These are phyloP conservation scores for Nemoura dubitans DNA, from an alignment of 2,888 invertebrate genomes.

Conservation along the genomic window DNA sequence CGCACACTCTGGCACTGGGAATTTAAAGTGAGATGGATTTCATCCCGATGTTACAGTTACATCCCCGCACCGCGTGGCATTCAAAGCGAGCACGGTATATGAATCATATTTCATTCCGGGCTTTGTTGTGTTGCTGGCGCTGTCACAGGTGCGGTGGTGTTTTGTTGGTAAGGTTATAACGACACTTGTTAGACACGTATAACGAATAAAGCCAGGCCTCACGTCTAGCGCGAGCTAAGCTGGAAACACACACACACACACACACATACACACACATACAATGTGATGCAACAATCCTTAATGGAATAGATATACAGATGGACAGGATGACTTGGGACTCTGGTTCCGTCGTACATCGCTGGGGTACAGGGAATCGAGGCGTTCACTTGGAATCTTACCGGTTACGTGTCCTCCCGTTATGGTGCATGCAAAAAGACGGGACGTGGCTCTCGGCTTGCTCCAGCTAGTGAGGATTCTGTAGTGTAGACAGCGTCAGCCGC, in stretches of 20 bases:
- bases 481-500: not conserved
- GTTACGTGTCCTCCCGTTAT: not conserved
- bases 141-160: constrained; percentile 31
- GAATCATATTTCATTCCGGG: constrained; percentile 38
- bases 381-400: not conserved
- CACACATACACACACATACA: too few species aligned
- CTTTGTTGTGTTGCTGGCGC: constrained; percentile 20
- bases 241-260: too few species aligned
- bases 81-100: not conserved
- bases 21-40: constrained; percentile 29
- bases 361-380: not conserved
- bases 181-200: constrained; percentile 24
- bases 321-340: not conserved
- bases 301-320: not conserved
- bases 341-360: not conserved
- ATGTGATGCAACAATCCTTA: constrained; percentile 23
- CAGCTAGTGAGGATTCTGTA: not conserved
- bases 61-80: not conserved
- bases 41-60: not conserved
- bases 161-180: constrained; percentile 8
- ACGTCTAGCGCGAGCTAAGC: constrained; percentile 4
- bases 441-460: not conserved
- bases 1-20: not conserved
- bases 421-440: not conserved
- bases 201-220: constrained; percentile 16